Base-by-base conservation (phyloP, 2,888 invertebrate genomes). In the Phanerotoma sp. region DNA sequence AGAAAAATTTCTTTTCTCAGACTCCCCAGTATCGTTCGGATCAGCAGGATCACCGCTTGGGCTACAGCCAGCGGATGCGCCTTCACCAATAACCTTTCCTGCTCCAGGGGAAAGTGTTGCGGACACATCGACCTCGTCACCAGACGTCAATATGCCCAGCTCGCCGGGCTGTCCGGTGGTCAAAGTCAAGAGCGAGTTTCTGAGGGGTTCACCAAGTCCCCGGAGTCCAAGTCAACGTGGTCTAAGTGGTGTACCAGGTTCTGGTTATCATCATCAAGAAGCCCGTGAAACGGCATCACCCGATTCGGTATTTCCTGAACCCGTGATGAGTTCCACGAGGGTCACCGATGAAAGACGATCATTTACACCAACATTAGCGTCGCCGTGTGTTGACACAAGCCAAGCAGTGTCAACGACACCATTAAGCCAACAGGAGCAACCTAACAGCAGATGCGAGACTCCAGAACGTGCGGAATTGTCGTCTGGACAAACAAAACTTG, bases 121-220 rank as follows among this genome's bases (percentile, higher is more conserved):
- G 78, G 93, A 93, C 81, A 92, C 93, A 78, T 92, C 91, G 79
- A 92, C 92, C 78, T 92, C 93, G 78, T 93, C 93, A 77, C 92
- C 92, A 79, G 93, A 93, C 82, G 93, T 93, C 81, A 81, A 84
- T 73, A 87, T 88, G 78, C 91, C 91, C 77, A 85, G 88, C 78
- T 92, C 92, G 77, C 91, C 91, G 77, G 77, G 74, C 69, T 75
- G 77, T 68, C 73, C 74, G 51, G 68, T 72, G 68, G 68, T 77
- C 71, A 77, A 74, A 68, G 75, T 77, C 53, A 75, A 76, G 63
- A 75, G 68, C 65, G 77, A 77, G 67, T 77, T 72, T 64, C 68
- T 73, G 61, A 70, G 75, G 83, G 83, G 79, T 81, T 84, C 77
- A 81, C 84, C 78, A 63, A 76, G 77, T 66, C 79, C 84, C 77